Evolutionary conservation across 2,888 invertebrate genomes (phyloP), one percentile per base, ranked within the genome.

Genomic region (Chrysolina haemoptera): DNA sequence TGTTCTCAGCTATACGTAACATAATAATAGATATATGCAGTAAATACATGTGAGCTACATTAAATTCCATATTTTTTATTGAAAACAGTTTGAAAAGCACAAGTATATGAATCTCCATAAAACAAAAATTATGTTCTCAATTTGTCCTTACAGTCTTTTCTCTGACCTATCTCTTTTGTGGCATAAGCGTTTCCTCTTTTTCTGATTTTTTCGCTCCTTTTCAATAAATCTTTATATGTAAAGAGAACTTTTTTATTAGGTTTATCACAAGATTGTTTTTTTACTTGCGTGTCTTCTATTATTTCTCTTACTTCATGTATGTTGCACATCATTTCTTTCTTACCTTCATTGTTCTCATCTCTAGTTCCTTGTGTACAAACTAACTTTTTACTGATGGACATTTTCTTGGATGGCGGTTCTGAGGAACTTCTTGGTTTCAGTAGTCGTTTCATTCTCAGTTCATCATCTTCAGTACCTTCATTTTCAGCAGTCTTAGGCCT

Each of bases 141-240:
- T 59, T 59, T 59, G 35, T 59, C 35, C 22, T 66, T 48, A 6
- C 35, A 50, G 18, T 53, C 67, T 65, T 27, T 16, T 35, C 12
- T 16, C 18, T 5, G 5, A 46, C 14, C 22, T 65, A 14, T 65
- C 22, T 46, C 22, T 65, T 46, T 27, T 46, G 27, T 6, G n/a
- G 35, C 16, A 35, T 35, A 12, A 50, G 48, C 9, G 14, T 67
- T 41, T 12, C 14, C 35, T 10, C n/a, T 53, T 40, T 68, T 70
- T 20, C 70, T 20, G 9, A 68, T 53, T n/a, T 65, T 16, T 14
- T 74, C 70, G 16, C 71, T 73, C n/a, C 27, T 70, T 14, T 76
- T 62, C 12, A 69, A n/a, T 18, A 75, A 50, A n/a, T 75, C 75
- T 62, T 69, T 40, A 14, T 68, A 72, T 12, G 63, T 73, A 40